Conservation (phyloP, 2,113 vertebrate species). For the Stictonetta naevosa region DNA sequence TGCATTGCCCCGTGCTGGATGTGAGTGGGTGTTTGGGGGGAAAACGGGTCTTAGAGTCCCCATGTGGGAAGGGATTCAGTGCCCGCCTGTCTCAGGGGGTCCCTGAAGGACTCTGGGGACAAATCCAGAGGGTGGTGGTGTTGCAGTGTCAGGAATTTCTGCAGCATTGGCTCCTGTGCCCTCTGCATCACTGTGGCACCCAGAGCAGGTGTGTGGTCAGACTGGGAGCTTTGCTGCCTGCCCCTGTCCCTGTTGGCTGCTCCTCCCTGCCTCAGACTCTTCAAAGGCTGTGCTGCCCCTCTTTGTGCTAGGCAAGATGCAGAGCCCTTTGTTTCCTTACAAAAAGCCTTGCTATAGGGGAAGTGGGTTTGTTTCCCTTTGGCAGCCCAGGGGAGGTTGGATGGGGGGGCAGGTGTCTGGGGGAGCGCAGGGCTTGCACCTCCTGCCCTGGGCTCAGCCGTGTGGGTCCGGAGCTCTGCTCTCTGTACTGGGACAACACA, state of each 20-base stretch:
- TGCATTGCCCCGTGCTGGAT: fast-evolving
- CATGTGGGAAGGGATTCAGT: fast-evolving
- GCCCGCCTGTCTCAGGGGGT: fast-evolving
- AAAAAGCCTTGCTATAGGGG: too few species aligned
- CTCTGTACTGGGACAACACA: not conserved
- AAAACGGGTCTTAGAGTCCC: not conserved
- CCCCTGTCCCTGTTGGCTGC: not conserved
- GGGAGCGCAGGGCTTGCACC: not conserved
- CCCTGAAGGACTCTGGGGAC: fast-evolving
- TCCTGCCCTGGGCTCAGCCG: not conserved
- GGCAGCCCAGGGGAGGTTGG: not conserved
- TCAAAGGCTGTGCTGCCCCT: not conserved
- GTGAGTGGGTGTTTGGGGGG: fast-evolving
- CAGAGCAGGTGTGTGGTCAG: not conserved
- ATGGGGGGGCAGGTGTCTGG: not conserved
- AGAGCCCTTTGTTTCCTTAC: not conserved
- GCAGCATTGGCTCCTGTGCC: not conserved
- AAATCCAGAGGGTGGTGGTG: not conserved
- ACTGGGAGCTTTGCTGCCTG: too few species aligned
- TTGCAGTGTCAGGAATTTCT: not conserved
- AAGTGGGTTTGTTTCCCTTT: not conserved
- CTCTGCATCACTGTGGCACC: not conserved
- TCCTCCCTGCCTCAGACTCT: not conserved
- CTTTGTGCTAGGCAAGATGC: not conserved
- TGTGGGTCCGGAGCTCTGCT: not conserved